Evolutionary conservation across 2,113 vertebrate species (phyloP), one percentile per base, ranked within the genome.

Genomic region (Oryzias curvinotus): DNA sequence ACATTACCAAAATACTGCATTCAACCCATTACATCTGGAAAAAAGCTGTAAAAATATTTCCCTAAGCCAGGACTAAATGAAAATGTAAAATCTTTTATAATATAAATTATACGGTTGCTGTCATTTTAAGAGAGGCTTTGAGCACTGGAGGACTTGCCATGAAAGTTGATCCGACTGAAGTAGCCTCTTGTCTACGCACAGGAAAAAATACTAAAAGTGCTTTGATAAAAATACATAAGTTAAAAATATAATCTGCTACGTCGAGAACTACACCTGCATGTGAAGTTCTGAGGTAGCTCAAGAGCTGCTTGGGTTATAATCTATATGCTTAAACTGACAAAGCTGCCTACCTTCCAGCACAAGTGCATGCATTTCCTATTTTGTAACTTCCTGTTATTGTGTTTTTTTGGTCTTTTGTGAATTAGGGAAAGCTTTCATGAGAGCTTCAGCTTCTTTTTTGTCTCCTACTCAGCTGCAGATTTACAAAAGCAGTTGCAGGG

Each of bases 141-240:
- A 58, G 57, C 56, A 44, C 47, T 44, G 23, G 13, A 71, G 52
- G 48, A 65, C 47, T 71, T 43, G 23, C 57, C 52, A 15, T 52
- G 71, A 66, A 59, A 65, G 70, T 46, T 43, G 71, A 85, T 83
- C 68, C 26, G 14, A 21, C 72, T 82, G 50, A 64, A 60, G 57
- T 48, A 47, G 54, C 60, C 49, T 65, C 50, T 42, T 1, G 23
- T 73, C 65, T 62, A 71, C 62, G 68, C 68, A 81, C 61, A 62
- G 68, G 79, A 70, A 86, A 85, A 79, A 68, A 86, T 77, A 65
- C 74, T 42, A 70, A 63, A 87, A 80, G 88, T 85, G 75, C 60
- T 54, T 7, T 2, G 70, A 51, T 79, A 71, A 85, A 88, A 88
- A 90, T 88, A 87, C 70, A 66, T 52, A 1, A 43, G 57, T 72